phyloP scores from a whole-genome alignment of 2,888 invertebrate species.

The Sipha maydis region DNA sequence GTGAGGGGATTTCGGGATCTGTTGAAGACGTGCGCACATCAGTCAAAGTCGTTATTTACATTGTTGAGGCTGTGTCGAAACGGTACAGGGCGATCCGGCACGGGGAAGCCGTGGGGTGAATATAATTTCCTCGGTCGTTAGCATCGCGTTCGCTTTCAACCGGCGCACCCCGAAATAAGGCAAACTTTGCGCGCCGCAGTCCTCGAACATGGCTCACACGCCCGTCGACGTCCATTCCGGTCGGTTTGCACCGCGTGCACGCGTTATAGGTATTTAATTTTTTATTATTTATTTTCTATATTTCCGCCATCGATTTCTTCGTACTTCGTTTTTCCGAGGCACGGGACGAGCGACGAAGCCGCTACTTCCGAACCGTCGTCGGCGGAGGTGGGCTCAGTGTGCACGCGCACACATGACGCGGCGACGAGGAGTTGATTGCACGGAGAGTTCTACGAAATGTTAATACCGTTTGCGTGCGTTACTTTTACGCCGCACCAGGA shows the following conservation, averaged over 20 bases:
- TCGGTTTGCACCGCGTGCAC: background rate
- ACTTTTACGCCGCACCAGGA: background rate
- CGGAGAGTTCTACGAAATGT: background rate
- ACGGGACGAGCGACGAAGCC: background rate
- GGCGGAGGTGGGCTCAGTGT: background rate
- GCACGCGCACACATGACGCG: background rate
- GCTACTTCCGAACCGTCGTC: background rate
- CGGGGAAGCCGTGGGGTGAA: too few species aligned
- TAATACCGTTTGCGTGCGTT: background rate
- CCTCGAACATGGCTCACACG: too few species aligned
- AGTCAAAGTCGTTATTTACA: conserved; percentile 17
- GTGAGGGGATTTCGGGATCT: background rate
- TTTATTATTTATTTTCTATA: background rate
- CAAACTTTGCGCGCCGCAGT: background rate
- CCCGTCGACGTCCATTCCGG: background rate
- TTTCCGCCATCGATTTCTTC: too few species aligned
- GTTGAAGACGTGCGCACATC: conserved; percentile 3
- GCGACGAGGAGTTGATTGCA: background rate
- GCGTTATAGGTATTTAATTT: background rate
- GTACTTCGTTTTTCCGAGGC: too few species aligned
- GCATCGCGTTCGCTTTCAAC: background rate
- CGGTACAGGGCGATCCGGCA: too few species aligned
- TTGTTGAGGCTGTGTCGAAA: background rate
- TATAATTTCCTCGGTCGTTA: background rate
- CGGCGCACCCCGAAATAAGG: background rate